A percentile compares a stretch with the other conserved stretches of the same genome.
phyloP scores from a whole-genome alignment of 2,797 vertebrate species.

The Peromyscus nudipes region DNA sequence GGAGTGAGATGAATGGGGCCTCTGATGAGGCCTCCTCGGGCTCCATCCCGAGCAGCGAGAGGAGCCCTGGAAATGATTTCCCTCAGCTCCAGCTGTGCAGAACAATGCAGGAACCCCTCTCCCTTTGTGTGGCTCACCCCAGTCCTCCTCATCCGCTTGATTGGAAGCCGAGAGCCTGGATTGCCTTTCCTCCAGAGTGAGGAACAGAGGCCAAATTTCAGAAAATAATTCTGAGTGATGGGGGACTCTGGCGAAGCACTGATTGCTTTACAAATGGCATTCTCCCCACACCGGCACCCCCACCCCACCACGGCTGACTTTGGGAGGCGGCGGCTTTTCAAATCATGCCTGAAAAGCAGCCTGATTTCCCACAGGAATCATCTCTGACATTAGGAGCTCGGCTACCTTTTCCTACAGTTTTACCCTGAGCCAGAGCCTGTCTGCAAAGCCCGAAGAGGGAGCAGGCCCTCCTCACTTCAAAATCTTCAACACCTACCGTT shows the following conservation, averaged over 20 bases:
- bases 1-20: conserved; percentile 80
- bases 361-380: conserved; percentile 84
- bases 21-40: conserved; percentile 74
- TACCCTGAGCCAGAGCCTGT: conserved; percentile 66
- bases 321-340: conserved; percentile 80
- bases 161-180: conserved; percentile 65
- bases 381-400: conserved; percentile 75
- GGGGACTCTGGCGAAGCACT: conserved; percentile 50
- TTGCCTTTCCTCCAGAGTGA: conserved; percentile 71
- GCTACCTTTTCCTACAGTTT: conserved; percentile 77
- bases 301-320: conserved; percentile 57
- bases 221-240: conserved; percentile 76
- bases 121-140: conserved; percentile 55
- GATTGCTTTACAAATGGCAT: conserved; percentile 82
- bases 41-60: not conserved
- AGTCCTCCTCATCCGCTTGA: conserved; percentile 55
- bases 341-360: conserved; percentile 80
- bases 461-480: not conserved
- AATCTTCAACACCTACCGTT: not conserved
- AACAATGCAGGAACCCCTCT: conserved; percentile 37
- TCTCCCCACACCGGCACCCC: not conserved
- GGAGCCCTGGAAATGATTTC: conserved; percentile 67
- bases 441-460: conserved; percentile 48
- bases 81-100: conserved; percentile 60
- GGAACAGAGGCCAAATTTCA: conserved; percentile 75